Conservation (phyloP, 1,140 invertebrate genomes). For the Plectus sambesii region DNA sequence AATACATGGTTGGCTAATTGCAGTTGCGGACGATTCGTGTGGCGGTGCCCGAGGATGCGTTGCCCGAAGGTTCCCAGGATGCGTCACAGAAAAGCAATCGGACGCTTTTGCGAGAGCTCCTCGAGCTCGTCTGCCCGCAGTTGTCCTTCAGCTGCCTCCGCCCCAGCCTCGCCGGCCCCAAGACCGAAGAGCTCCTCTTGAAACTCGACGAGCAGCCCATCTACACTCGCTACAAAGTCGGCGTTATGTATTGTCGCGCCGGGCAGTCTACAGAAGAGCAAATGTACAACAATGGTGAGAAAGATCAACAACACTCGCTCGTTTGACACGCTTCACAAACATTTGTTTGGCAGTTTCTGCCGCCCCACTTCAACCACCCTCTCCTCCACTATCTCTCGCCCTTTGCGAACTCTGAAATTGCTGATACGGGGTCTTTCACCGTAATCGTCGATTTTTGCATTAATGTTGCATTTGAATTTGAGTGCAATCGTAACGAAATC, state of each 20-base stretch:
- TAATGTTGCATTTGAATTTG: too few relatives aligned
- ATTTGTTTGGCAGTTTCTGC: background rate
- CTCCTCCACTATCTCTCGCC: background rate
- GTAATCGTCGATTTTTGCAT: too few relatives aligned
- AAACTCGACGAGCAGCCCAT: conserved; percentile 80
- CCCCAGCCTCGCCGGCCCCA: conserved; percentile 57
- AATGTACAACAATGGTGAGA: conserved; percentile 92
- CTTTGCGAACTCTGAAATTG: background rate
- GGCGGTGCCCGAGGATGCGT: conserved; percentile 56
- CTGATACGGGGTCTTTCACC: background rate
- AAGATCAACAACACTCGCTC: background rate
- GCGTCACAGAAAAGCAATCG: conserved; percentile 18
- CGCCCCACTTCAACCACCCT: too few relatives aligned
- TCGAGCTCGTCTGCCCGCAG: conserved; percentile 78
- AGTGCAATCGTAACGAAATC: too few relatives aligned
- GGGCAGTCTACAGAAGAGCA: conserved; percentile 88
- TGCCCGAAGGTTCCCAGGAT: conserved; percentile 53
- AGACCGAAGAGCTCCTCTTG: conserved; percentile 75
- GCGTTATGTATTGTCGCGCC: conserved; percentile 79
- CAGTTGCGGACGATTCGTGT: conserved; percentile 36
- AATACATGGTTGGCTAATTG: conserved; percentile 5
- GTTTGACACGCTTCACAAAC: conserved; percentile 1
- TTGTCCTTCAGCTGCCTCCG: conserved; percentile 64
- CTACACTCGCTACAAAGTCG: conserved; percentile 73
- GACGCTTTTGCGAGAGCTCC: conserved; percentile 54